These are phyloP conservation scores for Agonopterix subpropinquella DNA, from an alignment of 2,888 invertebrate genomes.

Conservation along the genomic window DNA sequence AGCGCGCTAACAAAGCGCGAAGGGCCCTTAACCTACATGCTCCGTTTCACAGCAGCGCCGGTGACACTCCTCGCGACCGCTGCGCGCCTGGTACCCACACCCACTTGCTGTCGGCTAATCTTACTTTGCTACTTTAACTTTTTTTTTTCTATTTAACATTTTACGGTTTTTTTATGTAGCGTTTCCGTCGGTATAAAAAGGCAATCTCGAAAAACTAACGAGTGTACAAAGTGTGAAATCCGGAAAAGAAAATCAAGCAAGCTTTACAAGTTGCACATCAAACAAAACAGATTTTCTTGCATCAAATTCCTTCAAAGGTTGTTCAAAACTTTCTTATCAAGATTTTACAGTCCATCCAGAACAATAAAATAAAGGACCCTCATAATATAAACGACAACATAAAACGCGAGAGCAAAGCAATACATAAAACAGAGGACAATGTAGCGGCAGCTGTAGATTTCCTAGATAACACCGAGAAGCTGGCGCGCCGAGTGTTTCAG, in stretches of 20 bases:
- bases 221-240: too few species aligned
- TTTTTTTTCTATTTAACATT: conserved; percentile 5
- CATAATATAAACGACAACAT: conserved; percentile 45
- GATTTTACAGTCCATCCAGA: conserved; percentile 32
- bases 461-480: conserved; percentile 42
- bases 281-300: too few species aligned
- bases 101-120: conserved; percentile 45
- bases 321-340: conserved; percentile 29
- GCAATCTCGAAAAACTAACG: too few species aligned
- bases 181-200: too few species aligned
- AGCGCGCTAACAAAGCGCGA: conserved; percentile 71
- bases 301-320: conserved; percentile 2
- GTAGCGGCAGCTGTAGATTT: conserved; percentile 41
- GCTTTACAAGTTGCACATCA: too few species aligned
- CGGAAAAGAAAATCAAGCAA: too few species aligned
- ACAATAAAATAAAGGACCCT: conserved; percentile 38
- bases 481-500: conserved; percentile 36
- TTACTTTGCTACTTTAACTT: conserved; percentile 17
- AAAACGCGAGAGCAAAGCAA: conserved; percentile 38
- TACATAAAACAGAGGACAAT: conserved; percentile 55
- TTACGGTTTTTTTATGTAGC: too few species aligned
- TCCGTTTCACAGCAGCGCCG: conserved; percentile 64
- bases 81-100: conserved; percentile 46
- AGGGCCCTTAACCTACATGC: conserved; percentile 73
- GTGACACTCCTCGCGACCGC: conserved; percentile 53